Evolutionary conservation across 2,113 vertebrate genomes (phyloP).

Genomic region (Acrocephalus kingi): DNA sequence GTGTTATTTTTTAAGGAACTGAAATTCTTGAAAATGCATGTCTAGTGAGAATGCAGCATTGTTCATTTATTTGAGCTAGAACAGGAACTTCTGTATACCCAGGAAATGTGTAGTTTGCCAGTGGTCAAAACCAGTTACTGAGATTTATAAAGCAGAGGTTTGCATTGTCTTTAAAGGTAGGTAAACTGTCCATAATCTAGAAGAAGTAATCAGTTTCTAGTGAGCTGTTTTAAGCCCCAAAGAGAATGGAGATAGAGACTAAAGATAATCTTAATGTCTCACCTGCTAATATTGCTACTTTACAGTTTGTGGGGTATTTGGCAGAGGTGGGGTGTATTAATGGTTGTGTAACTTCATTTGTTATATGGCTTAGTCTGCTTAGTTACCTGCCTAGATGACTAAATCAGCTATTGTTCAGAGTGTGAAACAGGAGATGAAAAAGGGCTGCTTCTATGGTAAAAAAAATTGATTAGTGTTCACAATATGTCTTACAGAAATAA

Average conservation of each 20-base stretch:
- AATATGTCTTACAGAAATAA: background rate
- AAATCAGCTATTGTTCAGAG: background rate
- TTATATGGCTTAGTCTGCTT: background rate
- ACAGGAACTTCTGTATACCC: background rate
- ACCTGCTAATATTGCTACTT: background rate
- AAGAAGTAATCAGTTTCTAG: background rate
- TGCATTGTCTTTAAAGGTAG: background rate
- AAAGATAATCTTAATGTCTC: background rate
- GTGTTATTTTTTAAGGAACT: background rate
- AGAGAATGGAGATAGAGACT: background rate
- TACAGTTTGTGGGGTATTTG: background rate
- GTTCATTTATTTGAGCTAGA: background rate
- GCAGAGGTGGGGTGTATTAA: fast-evolving
- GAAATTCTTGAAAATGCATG: background rate
- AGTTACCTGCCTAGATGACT: background rate
- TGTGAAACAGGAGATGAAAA: background rate
- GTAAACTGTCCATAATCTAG: background rate
- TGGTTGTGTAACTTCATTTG: background rate
- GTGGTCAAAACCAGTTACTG: background rate
- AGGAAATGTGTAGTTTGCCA: background rate
- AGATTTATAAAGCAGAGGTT: background rate
- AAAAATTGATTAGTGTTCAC: background rate
- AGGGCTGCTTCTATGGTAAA: background rate
- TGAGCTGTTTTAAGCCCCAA: background rate
- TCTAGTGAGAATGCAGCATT: background rate